phyloP scores from a whole-genome alignment of 2,888 invertebrate genomes.

The Flabesymbios commensalis region DNA sequence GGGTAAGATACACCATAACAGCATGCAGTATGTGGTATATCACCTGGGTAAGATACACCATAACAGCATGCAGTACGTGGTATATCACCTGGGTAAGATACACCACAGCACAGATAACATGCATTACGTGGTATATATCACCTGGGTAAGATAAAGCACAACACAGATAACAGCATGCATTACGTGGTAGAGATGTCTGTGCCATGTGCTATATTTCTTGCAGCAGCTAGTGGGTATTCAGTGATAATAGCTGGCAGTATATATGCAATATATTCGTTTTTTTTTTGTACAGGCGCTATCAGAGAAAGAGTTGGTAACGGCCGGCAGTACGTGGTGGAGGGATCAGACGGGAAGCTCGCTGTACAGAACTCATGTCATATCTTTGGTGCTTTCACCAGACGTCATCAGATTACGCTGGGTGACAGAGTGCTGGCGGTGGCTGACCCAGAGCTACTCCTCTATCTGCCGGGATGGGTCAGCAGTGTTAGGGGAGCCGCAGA shows the following conservation, averaged over 20 bases:
- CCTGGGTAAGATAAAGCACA: not conserved
- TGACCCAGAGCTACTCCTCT: not conserved
- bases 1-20: not conserved
- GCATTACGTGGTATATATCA: not conserved
- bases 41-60: conserved; percentile 38
- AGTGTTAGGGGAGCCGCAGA: not conserved
- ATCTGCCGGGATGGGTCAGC: conserved; percentile 2
- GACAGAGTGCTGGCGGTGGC: conserved; percentile 10
- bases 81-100: not conserved
- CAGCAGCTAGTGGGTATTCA: too few species aligned
- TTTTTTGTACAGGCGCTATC: conserved; percentile 42
- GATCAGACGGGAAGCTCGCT: conserved; percentile 45
- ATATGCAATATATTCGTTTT: too few species aligned
- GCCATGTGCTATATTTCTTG: too few species aligned
- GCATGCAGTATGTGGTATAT: too few species aligned
- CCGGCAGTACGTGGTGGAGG: conserved; percentile 47
- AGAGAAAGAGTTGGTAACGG: conserved; percentile 44
- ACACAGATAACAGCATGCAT: not conserved
- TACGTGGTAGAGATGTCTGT: too few species aligned
- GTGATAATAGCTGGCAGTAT: too few species aligned
- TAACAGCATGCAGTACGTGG: not conserved
- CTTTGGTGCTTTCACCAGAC: conserved; percentile 51
- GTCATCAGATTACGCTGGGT: conserved; percentile 33
- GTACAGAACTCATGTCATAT: conserved; percentile 47
- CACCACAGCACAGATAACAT: too few species aligned